phyloP scores from a whole-genome alignment of 2,113 vertebrate genomes.

The Nycticorax nycticorax region DNA sequence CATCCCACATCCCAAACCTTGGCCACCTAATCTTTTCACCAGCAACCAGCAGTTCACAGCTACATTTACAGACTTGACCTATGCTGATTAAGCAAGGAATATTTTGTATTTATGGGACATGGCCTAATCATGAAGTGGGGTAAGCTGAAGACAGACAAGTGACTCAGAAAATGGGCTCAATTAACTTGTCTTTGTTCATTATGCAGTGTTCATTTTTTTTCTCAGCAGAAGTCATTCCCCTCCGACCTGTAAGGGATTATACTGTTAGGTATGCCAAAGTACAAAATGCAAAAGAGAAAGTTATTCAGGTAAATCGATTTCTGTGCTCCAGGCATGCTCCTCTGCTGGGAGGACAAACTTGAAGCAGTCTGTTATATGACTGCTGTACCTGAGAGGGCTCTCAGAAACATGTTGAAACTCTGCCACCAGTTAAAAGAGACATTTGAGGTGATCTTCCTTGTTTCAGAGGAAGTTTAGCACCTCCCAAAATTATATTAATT shows the following conservation, averaged over 20 bases:
- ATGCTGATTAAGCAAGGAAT: conserved; percentile 26
- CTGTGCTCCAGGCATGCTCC: neutral
- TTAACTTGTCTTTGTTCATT: conserved; percentile 31
- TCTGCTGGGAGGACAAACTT: neutral
- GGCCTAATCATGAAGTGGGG: neutral
- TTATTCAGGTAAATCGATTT: neutral
- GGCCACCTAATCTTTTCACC: conserved; percentile 36
- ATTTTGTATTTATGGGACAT: conserved; percentile 23
- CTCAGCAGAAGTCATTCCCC: neutral
- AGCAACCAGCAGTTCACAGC: conserved; percentile 42
- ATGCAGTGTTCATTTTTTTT: neutral
- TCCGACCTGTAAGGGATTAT: conserved; percentile 30
- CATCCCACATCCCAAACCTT: conserved; percentile 1
- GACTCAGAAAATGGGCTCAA: conserved; percentile 11
- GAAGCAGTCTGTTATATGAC: neutral
- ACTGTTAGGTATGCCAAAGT: neutral
- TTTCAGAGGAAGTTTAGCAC: neutral
- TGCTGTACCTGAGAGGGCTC: neutral
- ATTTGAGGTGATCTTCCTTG: neutral
- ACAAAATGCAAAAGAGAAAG: neutral
- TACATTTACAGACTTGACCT: conserved; percentile 32
- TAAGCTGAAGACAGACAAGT: conserved; percentile 18
- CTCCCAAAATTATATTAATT: neutral
- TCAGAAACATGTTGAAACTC: neutral
- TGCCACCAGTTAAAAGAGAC: neutral